Conservation (phyloP, 2,113 vertebrate genomes). For the Sphyrna mokarran region DNA sequence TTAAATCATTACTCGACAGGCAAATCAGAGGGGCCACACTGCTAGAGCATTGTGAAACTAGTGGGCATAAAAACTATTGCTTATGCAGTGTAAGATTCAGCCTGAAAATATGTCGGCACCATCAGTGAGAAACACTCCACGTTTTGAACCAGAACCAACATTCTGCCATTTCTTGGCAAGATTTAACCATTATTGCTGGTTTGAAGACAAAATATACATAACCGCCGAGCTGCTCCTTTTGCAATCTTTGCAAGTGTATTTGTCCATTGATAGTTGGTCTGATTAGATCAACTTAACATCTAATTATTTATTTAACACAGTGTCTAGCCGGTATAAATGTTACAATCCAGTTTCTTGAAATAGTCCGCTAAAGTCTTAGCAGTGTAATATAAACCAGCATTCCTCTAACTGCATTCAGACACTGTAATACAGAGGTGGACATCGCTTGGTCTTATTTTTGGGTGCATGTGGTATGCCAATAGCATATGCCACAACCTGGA, state of each 20-base stretch:
- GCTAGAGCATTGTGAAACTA: too few relatives aligned
- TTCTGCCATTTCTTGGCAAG: too few relatives aligned
- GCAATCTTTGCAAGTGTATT: not conserved
- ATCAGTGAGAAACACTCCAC: too few relatives aligned
- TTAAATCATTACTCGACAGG: too few relatives aligned
- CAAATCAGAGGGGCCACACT: too few relatives aligned
- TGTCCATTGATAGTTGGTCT: not conserved
- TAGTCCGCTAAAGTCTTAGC: not conserved
- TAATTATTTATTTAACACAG: conserved; percentile 19
- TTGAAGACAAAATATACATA: conserved; percentile 14
- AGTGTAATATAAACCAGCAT: conserved; percentile 24
- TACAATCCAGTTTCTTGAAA: conserved; percentile 8
- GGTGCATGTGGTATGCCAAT: not conserved
- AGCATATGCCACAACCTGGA: not conserved
- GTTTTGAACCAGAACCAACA: too few relatives aligned
- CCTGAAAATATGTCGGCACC: too few relatives aligned
- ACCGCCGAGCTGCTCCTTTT: not conserved
- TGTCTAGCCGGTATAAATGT: conserved; percentile 8
- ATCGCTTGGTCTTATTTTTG: not conserved
- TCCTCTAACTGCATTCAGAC: not conserved
- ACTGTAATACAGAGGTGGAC: not conserved
- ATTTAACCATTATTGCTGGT: not conserved
- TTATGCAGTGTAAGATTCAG: too few relatives aligned
- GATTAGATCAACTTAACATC: not conserved
- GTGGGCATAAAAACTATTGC: too few relatives aligned